A percentile compares a stretch with the other conserved stretches of the same genome.
phyloP scores from a whole-genome alignment of 2,888 invertebrate species.

The Melolontha melolontha region DNA sequence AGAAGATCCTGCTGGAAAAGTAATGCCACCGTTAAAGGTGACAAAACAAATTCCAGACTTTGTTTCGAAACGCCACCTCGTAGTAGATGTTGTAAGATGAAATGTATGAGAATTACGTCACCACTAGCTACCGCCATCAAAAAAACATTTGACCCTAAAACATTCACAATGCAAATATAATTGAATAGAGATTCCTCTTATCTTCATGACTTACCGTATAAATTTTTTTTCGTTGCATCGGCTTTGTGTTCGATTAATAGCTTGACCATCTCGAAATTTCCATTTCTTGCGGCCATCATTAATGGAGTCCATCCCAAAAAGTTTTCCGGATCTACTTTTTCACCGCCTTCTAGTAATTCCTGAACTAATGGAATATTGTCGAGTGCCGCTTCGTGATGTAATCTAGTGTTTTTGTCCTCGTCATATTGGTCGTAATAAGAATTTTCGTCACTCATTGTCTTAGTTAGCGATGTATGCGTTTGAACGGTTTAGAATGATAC shows the following conservation, averaged over 20 bases:
- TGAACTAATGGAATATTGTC: constrained; percentile 53
- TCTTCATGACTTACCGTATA: constrained; percentile 56
- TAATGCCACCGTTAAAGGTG: constrained; percentile 59
- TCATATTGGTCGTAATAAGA: constrained; percentile 50
- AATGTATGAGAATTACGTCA: constrained; percentile 55
- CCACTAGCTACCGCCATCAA: constrained; percentile 58
- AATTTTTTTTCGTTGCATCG: constrained; percentile 59
- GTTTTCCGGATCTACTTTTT: constrained; percentile 58
- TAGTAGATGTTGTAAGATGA: constrained; percentile 58
- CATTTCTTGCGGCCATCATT: constrained; percentile 62
- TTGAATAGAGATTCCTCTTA: background rate
- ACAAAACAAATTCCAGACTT: constrained; percentile 58
- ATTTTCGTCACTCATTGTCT: background rate
- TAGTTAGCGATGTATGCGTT: background rate
- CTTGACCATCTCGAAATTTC: constrained; percentile 55
- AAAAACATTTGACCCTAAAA: constrained; percentile 59
- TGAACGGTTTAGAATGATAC: background rate
- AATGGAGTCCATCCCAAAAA: constrained; percentile 63
- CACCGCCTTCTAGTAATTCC: constrained; percentile 48
- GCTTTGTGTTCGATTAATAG: constrained; percentile 57
- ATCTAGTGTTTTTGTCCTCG: constrained; percentile 58
- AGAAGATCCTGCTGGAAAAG: constrained; percentile 56
- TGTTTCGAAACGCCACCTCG: constrained; percentile 59
- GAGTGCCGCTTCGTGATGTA: constrained; percentile 58
- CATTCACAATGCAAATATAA: background rate